phyloP scores from a whole-genome alignment of 2,113 vertebrate genomes.

The Heterocephalus glaber region DNA sequence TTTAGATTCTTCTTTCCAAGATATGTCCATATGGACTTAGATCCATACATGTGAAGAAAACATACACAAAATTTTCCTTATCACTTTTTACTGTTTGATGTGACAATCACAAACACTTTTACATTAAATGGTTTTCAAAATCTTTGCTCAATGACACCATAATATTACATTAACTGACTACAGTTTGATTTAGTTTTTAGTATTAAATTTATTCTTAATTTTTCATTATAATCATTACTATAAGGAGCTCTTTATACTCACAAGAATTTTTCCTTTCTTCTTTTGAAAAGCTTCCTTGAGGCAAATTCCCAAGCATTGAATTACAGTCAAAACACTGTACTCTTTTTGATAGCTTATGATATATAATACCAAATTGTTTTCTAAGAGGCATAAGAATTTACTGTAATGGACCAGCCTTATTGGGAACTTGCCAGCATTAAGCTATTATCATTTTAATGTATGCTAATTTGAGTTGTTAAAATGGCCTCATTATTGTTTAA shows the following conservation, averaged over 20 bases:
- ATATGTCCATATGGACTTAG: not conserved
- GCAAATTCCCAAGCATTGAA: conserved; percentile 26
- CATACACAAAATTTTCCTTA: not conserved
- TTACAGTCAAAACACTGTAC: not conserved
- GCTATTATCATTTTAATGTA: conserved; percentile 10
- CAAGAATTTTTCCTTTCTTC: not conserved
- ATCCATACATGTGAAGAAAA: not conserved
- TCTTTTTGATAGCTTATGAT: conserved; percentile 7
- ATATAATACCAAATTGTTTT: not conserved
- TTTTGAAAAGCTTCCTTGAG: not conserved
- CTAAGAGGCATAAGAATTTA: not conserved
- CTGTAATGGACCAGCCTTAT: not conserved
- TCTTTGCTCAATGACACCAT: not conserved
- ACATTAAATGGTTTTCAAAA: not conserved
- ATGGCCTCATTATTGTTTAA: conserved; percentile 1
- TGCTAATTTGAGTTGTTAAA: conserved; percentile 35
- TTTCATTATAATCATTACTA: not conserved
- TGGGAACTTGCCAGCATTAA: not conserved
- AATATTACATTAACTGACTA: not conserved
- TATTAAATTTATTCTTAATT: conserved; percentile 33
- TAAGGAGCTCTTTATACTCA: not conserved
- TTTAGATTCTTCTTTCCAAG: not conserved
- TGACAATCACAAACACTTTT: not conserved
- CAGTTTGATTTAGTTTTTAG: not conserved
- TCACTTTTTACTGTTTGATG: not conserved